Conservation (phyloP, 2,113 vertebrate genomes). For the Acanthochromis polyacanthus region DNA sequence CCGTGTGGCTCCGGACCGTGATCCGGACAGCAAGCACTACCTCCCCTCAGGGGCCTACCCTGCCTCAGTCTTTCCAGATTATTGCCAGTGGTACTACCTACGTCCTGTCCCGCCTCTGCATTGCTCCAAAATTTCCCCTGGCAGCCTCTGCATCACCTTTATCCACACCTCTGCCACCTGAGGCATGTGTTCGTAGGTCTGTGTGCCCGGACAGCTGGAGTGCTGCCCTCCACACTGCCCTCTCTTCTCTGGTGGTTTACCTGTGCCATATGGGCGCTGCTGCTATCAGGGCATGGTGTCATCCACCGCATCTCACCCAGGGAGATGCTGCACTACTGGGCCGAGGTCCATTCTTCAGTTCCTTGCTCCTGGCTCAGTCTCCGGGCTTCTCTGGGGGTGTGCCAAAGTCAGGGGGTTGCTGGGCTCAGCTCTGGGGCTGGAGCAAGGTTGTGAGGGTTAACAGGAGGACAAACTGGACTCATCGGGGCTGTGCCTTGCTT, state of each 20-base stretch:
- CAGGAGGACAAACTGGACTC: background rate
- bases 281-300: constrained; percentile 90
- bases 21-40: constrained; percentile 83
- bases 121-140: constrained; percentile 84
- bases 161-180: constrained; percentile 81
- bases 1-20: constrained; percentile 80
- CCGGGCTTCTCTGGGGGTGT: constrained; percentile 83
- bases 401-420: constrained; percentile 82
- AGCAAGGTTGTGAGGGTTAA: constrained; percentile 51
- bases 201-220: constrained; percentile 84
- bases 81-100: constrained; percentile 92
- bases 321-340: constrained; percentile 86
- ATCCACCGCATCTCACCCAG: constrained; percentile 84
- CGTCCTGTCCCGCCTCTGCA: constrained; percentile 85
- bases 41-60: constrained; percentile 82
- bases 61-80: constrained; percentile 86
- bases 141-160: constrained; percentile 74
- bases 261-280: constrained; percentile 86
- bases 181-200: constrained; percentile 92
- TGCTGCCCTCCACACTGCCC: constrained; percentile 87
- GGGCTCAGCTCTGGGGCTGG: constrained; percentile 68
- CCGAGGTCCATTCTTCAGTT: constrained; percentile 67
- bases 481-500: constrained; percentile 24
- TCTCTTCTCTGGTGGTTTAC: constrained; percentile 85
- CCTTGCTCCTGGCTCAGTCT: constrained; percentile 84